Conservation (phyloP, 2,113 vertebrate species). For the Cephalopholis sonnerati region DNA sequence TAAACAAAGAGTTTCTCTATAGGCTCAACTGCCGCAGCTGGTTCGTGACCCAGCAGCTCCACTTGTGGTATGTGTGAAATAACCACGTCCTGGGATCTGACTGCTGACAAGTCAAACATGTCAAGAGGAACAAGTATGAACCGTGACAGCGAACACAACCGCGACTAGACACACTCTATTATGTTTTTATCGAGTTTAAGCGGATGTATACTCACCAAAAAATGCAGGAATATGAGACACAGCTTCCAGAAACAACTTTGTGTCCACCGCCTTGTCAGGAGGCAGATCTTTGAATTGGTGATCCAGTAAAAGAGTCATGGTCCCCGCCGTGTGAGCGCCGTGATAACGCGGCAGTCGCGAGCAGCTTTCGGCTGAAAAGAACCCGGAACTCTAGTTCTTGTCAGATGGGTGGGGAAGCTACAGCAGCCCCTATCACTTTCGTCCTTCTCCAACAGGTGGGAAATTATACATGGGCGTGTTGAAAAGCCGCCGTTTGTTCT, state of each 20-base stretch:
- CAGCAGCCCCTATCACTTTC: slow-evolving; percentile 7
- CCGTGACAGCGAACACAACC: background rate
- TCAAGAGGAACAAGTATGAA: background rate
- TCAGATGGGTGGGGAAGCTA: slow-evolving; percentile 53
- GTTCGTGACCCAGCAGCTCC: background rate
- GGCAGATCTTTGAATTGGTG: slow-evolving; percentile 89
- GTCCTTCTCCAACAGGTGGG: slow-evolving; percentile 64
- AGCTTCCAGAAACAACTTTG: slow-evolving; percentile 88
- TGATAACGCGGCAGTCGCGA: background rate
- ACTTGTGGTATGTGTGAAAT: slow-evolving; percentile 6
- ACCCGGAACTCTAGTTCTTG: slow-evolving; percentile 74
- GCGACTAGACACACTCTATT: background rate
- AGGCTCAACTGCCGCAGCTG: slow-evolving; percentile 14
- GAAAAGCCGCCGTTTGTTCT: background rate
- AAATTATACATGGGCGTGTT: slow-evolving; percentile 6
- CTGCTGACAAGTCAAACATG: background rate
- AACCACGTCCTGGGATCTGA: background rate
- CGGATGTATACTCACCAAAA: slow-evolving; percentile 88
- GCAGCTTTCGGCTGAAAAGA: slow-evolving; percentile 45
- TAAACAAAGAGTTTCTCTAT: slow-evolving; percentile 72
- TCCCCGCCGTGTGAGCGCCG: background rate
- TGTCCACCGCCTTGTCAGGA: slow-evolving; percentile 88
- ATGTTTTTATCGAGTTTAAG: background rate
- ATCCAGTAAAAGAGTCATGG: slow-evolving; percentile 90
- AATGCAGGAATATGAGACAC: slow-evolving; percentile 91